A percentile compares a stretch with the other conserved stretches of the same genome.
Evolutionary conservation across 1,140 invertebrate genomes (phyloP).

Genomic region (Bombus balteatus): DNA sequence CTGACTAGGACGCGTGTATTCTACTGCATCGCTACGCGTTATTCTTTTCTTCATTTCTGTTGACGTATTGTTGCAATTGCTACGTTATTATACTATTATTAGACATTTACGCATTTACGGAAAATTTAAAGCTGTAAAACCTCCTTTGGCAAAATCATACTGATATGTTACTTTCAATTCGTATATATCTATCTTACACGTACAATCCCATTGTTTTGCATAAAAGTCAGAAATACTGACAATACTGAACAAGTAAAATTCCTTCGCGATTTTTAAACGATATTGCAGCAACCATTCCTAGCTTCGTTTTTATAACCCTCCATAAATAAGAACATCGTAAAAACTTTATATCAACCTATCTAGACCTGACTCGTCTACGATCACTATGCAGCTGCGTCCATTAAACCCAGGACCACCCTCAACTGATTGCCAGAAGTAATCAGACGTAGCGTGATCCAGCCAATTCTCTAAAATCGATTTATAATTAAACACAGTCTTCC

Average conservation of each 20-base stretch:
- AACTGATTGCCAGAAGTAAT: not conserved
- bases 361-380: not conserved
- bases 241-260: not conserved
- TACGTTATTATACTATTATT: not conserved
- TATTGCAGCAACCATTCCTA: not conserved
- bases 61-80: not conserved
- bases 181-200: too few relatives aligned
- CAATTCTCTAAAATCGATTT: not conserved
- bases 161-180: too few relatives aligned
- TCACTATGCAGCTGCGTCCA: not conserved
- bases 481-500: not conserved
- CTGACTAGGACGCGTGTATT: not conserved
- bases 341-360: not conserved
- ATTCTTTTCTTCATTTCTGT: not conserved
- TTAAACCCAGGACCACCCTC: not conserved
- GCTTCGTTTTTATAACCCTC: not conserved
- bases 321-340: not conserved
- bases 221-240: not conserved
- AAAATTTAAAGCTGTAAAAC: not conserved
- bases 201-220: too few relatives aligned
- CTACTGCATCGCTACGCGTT: not conserved
- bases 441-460: not conserved
- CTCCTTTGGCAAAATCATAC: too few relatives aligned
- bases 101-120: not conserved
- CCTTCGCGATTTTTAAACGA: too few relatives aligned